Evolutionary conservation across 2,888 invertebrate species (phyloP).

Genomic region (Resseliella maxima): DNA sequence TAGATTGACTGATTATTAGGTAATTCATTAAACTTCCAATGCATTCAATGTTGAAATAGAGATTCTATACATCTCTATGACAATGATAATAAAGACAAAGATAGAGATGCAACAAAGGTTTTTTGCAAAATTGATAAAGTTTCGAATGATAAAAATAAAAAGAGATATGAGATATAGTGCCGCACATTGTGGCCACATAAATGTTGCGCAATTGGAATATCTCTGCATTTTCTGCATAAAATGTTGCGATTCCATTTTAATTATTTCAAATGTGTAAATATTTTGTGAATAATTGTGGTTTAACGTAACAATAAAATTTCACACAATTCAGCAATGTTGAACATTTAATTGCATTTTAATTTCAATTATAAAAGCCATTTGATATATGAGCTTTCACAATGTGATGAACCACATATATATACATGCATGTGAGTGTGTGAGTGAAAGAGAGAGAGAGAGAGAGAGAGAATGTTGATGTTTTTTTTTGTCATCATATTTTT

Average conservation of each 20-base stretch:
- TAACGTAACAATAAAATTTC: neutral
- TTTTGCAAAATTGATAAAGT: too few relatives aligned
- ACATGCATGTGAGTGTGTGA: neutral
- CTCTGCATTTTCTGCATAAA: neutral
- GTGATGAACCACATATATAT: neutral
- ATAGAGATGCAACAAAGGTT: too few relatives aligned
- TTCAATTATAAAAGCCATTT: neutral
- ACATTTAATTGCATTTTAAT: conserved; percentile 14
- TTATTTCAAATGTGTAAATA: neutral
- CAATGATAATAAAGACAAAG: too few relatives aligned
- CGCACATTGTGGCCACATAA: neutral
- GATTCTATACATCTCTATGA: too few relatives aligned
- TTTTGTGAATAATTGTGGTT: neutral
- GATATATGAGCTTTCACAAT: neutral
- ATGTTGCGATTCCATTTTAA: neutral
- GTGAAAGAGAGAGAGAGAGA: too few relatives aligned
- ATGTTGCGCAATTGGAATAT: too few relatives aligned
- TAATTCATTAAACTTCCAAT: neutral
- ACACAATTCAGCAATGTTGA: neutral
- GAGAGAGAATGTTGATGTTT: neutral
- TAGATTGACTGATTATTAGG: neutral
- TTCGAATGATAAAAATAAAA: too few relatives aligned
- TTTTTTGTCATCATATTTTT: neutral
- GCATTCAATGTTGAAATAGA: too few relatives aligned
- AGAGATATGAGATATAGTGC: too few relatives aligned